Conservation (phyloP, 2,888 invertebrate species). For the Harpalus rufipes region DNA sequence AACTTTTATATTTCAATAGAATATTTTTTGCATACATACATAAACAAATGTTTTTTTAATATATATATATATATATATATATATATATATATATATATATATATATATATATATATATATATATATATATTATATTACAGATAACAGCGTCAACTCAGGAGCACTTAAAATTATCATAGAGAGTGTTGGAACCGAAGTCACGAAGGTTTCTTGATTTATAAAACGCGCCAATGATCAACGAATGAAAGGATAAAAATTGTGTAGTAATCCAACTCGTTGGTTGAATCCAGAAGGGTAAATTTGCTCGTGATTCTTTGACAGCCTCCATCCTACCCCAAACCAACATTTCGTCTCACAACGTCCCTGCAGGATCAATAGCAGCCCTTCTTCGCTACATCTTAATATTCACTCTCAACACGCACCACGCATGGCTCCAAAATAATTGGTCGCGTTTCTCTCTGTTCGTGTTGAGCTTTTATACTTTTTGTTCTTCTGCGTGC, state of each 20-base stretch:
- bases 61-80: no score
- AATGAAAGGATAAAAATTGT: not conserved
- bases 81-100: no score
- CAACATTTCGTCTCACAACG: not conserved
- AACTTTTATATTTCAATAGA: no score
- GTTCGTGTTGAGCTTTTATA: slow-evolving; percentile 58
- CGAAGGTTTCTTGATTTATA: no score
- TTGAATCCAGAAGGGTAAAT: not conserved
- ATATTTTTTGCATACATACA: no score
- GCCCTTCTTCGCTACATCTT: slow-evolving; percentile 52
- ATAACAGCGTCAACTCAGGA: no score
- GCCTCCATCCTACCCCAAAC: not conserved
- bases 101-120: no score
- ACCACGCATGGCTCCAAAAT: slow-evolving; percentile 52
- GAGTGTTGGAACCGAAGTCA: no score
- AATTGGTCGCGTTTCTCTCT: slow-evolving; percentile 62
- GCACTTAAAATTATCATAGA: no score
- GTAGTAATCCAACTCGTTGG: not conserved
- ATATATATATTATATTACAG: no score
- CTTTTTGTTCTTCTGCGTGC: slow-evolving; percentile 57
- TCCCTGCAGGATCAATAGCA: slow-evolving; percentile 44
- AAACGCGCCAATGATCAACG: no score
- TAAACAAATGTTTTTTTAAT: no score
- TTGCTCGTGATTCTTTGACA: not conserved
- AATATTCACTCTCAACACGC: slow-evolving; percentile 54